Evolutionary conservation across 2,888 invertebrate genomes (phyloP).

Genomic region (Drosophila testacea): DNA sequence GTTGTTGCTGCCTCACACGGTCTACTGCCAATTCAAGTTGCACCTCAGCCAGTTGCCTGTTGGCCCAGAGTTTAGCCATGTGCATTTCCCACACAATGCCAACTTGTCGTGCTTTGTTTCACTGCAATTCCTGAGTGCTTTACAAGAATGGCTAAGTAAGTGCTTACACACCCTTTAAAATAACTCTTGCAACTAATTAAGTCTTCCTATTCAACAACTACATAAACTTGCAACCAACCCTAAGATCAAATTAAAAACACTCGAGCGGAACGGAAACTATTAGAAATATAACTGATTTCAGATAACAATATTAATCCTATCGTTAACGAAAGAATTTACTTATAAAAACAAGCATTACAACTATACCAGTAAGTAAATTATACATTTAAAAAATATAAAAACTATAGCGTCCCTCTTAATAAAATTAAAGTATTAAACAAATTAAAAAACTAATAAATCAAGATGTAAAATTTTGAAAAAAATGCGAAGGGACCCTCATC

Average conservation of each 20-base stretch:
- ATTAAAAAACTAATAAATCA: too few species aligned
- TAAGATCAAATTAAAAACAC: neutral
- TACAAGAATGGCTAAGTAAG: slow-evolving; percentile 20
- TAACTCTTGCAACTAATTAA: slow-evolving; percentile 64
- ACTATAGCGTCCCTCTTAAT: too few species aligned
- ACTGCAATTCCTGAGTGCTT: slow-evolving; percentile 17
- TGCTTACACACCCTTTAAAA: slow-evolving; percentile 31
- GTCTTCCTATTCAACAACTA: slow-evolving; percentile 25
- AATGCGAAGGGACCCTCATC: too few species aligned
- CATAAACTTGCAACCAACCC: neutral
- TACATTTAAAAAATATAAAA: too few species aligned
- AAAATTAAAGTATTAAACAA: too few species aligned
- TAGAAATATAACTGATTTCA: neutral
- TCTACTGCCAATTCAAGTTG: slow-evolving; percentile 73
- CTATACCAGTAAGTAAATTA: too few species aligned
- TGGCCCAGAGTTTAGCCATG: slow-evolving; percentile 36
- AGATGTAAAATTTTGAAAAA: too few species aligned
- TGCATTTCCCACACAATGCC: slow-evolving; percentile 41
- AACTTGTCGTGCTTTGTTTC: slow-evolving; percentile 35
- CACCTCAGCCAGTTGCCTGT: slow-evolving; percentile 36
- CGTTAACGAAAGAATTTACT: too few species aligned
- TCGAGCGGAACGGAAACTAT: neutral
- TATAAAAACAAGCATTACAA: neutral
- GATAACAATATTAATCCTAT: neutral
- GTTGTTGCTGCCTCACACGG: slow-evolving; percentile 36